These are phyloP conservation scores for Choloepus didactylus DNA, from an alignment of 2,797 vertebrate species.

Conservation along the genomic window DNA sequence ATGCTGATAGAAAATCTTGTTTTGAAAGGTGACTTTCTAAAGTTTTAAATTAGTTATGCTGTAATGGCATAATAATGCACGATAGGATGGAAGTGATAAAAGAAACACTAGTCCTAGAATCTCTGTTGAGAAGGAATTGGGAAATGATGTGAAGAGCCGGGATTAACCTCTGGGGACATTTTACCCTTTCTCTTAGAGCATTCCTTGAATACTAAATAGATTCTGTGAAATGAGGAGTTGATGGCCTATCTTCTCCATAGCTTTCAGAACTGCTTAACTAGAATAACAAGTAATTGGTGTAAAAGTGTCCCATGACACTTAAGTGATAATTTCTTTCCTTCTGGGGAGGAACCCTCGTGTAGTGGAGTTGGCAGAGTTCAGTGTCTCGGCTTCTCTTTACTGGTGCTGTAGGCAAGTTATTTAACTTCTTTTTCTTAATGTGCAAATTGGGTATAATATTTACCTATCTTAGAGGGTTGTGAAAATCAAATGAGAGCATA, in stretches of 20 bases:
- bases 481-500: slow-evolving; percentile 55
- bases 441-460: slow-evolving; percentile 55
- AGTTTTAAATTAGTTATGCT: slow-evolving; percentile 25
- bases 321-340: slow-evolving; percentile 11
- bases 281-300: slow-evolving; percentile 42
- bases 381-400: slow-evolving; percentile 44
- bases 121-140: slow-evolving; percentile 36
- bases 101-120: neutral
- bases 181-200: slow-evolving; percentile 44
- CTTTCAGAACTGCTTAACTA: slow-evolving; percentile 38
- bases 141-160: neutral
- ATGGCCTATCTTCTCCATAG: slow-evolving; percentile 14
- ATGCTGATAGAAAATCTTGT: slow-evolving; percentile 25
- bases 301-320: slow-evolving; percentile 44
- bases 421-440: slow-evolving; percentile 57
- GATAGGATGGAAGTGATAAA: neutral
- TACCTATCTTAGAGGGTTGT: slow-evolving; percentile 36
- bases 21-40: slow-evolving; percentile 56
- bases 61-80: neutral
- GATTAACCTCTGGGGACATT: neutral
- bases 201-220: slow-evolving; percentile 24
- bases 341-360: neutral
- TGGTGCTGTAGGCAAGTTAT: slow-evolving; percentile 51
- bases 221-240: slow-evolving; percentile 12
- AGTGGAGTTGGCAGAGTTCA: slow-evolving; percentile 4